Evolutionary conservation across 2,113 vertebrate species (phyloP).

Genomic region (Amazona guildingii): DNA sequence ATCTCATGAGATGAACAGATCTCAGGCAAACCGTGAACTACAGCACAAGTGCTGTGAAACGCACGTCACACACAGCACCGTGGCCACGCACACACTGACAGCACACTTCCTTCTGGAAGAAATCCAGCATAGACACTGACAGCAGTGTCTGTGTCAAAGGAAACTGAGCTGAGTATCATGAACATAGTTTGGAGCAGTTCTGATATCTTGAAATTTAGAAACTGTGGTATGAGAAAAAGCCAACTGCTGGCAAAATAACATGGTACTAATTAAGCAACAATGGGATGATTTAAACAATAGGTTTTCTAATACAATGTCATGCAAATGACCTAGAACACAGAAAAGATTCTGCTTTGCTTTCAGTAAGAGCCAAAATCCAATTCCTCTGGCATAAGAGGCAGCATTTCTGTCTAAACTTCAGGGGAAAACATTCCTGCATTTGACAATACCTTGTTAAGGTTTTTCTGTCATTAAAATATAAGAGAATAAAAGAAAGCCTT

Average conservation of each 20-base stretch:
- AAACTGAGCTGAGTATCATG: fast-evolving
- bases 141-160: fast-evolving
- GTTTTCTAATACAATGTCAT: not conserved
- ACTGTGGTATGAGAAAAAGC: not conserved
- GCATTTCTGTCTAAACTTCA: not conserved
- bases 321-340: not conserved
- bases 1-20: not conserved
- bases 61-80: fast-evolving
- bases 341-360: not conserved
- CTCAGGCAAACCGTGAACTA: fast-evolving
- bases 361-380: not conserved
- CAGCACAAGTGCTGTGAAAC: not conserved
- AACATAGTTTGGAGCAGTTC: fast-evolving
- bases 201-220: fast-evolving
- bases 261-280: not conserved
- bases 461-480: not conserved
- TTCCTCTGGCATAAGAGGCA: not conserved
- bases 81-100: fast-evolving
- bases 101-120: not conserved
- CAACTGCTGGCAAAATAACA: not conserved
- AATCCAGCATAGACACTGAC: fast-evolving
- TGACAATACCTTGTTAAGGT: not conserved
- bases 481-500: not conserved
- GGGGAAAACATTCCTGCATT: not conserved
- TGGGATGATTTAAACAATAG: not conserved